Conservation (phyloP, 1,140 invertebrate genomes). For the Steinernema feltiae region DNA sequence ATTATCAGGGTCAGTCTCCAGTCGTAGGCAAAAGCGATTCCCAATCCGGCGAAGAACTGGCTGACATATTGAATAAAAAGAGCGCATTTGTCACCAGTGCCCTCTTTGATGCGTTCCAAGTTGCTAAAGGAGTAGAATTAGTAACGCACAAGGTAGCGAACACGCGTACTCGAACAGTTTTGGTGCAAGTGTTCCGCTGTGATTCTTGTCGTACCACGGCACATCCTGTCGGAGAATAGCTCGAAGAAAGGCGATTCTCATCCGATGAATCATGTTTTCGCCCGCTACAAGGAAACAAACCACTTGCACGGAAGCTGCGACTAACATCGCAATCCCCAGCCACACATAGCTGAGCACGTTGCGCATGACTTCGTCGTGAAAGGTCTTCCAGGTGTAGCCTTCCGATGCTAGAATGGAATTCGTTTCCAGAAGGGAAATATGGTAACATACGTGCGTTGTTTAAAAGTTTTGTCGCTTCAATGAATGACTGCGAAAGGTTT, state of each 20-base stretch:
- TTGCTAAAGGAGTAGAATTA: conserved; percentile 65
- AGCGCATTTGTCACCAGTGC: conserved; percentile 77
- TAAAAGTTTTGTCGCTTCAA: neutral
- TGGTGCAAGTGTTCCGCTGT: conserved; percentile 76
- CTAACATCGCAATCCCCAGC: conserved; percentile 33
- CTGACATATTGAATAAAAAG: conserved; percentile 66
- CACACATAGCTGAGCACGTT: conserved; percentile 32
- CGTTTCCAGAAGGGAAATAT: neutral
- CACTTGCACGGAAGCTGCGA: conserved; percentile 35
- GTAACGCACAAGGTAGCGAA: neutral
- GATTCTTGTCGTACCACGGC: conserved; percentile 78
- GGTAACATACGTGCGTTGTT: neutral
- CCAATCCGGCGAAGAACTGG: conserved; percentile 40
- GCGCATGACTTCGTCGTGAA: conserved; percentile 21
- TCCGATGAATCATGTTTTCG: conserved; percentile 66
- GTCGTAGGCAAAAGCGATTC: conserved; percentile 36
- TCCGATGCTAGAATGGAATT: neutral
- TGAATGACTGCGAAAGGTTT: neutral
- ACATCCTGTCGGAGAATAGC: conserved; percentile 77
- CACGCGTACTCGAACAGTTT: conserved; percentile 78
- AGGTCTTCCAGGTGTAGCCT: neutral
- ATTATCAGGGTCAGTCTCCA: conserved; percentile 40
- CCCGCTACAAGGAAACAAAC: conserved; percentile 56
- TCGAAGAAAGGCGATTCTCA: conserved; percentile 68
- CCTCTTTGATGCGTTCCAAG: conserved; percentile 77